Evolutionary conservation across 2,113 vertebrate genomes (phyloP), one percentile per base, ranked within the genome.

Genomic region (Dasypus novemcinctus): DNA sequence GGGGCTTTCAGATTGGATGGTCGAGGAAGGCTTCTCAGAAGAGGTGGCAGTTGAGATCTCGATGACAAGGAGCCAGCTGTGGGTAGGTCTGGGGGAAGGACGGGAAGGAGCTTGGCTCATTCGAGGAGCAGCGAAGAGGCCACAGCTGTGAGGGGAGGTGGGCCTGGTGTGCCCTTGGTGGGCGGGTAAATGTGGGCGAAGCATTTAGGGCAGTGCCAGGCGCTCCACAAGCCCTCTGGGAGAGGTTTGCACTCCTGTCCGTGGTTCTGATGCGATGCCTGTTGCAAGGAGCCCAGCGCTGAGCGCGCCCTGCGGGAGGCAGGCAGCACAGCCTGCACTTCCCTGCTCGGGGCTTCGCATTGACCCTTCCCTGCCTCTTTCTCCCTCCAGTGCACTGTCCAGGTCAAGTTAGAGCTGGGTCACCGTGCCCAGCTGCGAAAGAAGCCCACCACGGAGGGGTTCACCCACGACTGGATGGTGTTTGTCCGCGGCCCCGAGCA

Each of bases 391-490:
- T 99, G 99, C 97, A 99, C 99, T 0, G 99, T 99, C 97, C 99
- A 99, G 98, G 99, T 99, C 90, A 99, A 99, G 98, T 98, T 99
- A 98, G 99, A 99, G 99, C 98, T 99, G 98, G 99, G 99, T 76
- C 99, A 99, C 97, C 98, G 99, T 9, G 99, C 99, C 96, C 99
- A 99, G 95, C 98, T 99, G 78, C 98, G 99, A 96, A 99, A 99
- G 98, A 99, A 99, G 97, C 99, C 99, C 59, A 99, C 99, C 46
- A 99, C 99, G 0, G 99, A 99, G 74, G 99, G 99, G 21, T 99
- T 99, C 97, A 99, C 99, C 83, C 99, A 99, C 4, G 99, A 99
- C 98, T 99, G 99, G 99, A 99, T 99, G 99, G 99, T 99, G 97
- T 99, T 99, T 49, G 99, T 99, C 61, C 99, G 99, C 0, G 99